Evolutionary conservation across 2,888 invertebrate genomes (phyloP).

Genomic region (Dioctria linearis): DNA sequence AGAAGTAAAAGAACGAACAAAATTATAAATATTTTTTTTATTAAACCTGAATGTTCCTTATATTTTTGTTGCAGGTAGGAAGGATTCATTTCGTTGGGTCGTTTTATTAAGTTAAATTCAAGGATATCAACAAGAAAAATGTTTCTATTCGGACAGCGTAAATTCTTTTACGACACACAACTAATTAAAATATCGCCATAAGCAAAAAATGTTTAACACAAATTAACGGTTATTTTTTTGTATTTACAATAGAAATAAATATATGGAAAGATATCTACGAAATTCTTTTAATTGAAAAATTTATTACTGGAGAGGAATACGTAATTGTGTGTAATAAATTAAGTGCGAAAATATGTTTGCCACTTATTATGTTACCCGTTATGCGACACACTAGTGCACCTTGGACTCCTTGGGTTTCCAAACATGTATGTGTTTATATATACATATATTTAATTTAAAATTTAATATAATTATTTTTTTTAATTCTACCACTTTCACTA

Average conservation of each 20-base stretch:
- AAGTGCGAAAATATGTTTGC: too few species aligned
- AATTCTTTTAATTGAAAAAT: background rate
- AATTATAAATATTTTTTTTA: too few species aligned
- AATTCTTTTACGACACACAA: conserved; percentile 15
- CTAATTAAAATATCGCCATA: conserved; percentile 9
- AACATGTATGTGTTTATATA: too few species aligned
- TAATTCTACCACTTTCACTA: too few species aligned
- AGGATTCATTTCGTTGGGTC: conserved; percentile 11
- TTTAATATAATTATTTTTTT: too few species aligned
- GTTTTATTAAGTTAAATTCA: conserved; percentile 11
- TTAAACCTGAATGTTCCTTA: conserved; percentile 27
- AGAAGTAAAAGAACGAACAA: too few species aligned
- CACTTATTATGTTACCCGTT: too few species aligned
- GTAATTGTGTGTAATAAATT: too few species aligned
- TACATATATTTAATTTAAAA: too few species aligned
- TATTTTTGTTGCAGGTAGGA: conserved; percentile 40
- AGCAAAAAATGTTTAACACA: conserved; percentile 4
- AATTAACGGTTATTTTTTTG: conserved; percentile 5
- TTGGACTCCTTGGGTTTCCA: too few species aligned
- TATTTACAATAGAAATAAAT: conserved; percentile 31
- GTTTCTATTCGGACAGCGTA: background rate
- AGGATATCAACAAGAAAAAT: conserved; percentile 20
- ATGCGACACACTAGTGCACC: too few species aligned
- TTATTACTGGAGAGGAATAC: too few species aligned
- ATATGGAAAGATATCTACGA: conserved; percentile 19